Percentiles rank a stretch among this genome's conserved stretches.
Evolutionary conservation across 2,888 invertebrate genomes (phyloP).

Genomic region (Lepidocyrtoides sp.): DNA sequence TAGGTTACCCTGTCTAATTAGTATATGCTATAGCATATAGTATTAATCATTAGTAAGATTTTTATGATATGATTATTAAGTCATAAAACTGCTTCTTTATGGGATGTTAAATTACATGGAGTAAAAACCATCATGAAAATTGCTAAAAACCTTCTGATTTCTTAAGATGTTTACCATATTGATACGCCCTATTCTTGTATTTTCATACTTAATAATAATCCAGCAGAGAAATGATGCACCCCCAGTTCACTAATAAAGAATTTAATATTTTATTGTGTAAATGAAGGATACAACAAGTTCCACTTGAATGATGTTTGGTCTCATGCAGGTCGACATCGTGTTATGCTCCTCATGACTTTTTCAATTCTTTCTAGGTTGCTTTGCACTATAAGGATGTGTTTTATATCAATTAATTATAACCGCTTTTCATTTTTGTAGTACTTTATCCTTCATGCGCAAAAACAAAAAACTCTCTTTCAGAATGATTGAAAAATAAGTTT

Average conservation of each 20-base stretch:
- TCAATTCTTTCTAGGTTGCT: neutral
- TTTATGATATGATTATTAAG: constrained; percentile 59
- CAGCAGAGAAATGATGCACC: neutral
- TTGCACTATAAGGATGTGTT: neutral
- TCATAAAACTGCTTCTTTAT: constrained; percentile 40
- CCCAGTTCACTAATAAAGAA: no score
- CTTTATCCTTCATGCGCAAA: constrained; percentile 63
- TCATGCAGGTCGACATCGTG: no score
- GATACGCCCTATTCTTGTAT: constrained; percentile 34
- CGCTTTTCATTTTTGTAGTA: constrained; percentile 56
- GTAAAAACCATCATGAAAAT: neutral
- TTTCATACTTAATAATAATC: neutral
- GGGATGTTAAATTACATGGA: neutral
- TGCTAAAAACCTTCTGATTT: constrained; percentile 10
- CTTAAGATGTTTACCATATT: no score
- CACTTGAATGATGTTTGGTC: no score
- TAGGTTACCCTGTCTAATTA: neutral
- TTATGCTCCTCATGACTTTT: no score
- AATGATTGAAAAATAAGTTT: neutral
- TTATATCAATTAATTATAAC: constrained; percentile 38
- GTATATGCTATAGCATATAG: neutral
- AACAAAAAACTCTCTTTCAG: neutral
- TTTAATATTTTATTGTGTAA: no score
- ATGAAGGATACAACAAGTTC: no score
- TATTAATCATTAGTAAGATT: constrained; percentile 32